Conservation (phyloP, 1,140 invertebrate species). For the Caenorhabditis brenneri region DNA sequence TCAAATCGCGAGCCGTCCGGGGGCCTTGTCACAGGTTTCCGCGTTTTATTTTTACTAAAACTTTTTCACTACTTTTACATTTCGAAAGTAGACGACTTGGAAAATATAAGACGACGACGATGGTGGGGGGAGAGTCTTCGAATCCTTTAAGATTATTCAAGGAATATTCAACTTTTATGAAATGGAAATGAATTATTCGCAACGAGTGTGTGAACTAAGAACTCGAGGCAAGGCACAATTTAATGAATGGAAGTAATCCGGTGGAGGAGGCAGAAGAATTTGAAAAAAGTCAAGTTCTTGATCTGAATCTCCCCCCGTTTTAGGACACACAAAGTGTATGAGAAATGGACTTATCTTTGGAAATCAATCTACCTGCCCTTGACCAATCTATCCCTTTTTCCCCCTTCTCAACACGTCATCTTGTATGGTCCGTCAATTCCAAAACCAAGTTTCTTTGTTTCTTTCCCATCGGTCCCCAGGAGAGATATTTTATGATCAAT, state of each 20-base stretch:
- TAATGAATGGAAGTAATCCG: slow-evolving; percentile 23
- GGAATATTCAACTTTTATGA: slow-evolving; percentile 40
- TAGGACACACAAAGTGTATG: background rate
- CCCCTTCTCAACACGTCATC: background rate
- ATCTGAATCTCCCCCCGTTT: no score
- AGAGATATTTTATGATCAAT: slow-evolving; percentile 19
- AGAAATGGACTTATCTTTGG: no score
- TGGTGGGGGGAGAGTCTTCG: no score
- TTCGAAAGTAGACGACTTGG: background rate
- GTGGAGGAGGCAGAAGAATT: no score
- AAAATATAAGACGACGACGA: no score
- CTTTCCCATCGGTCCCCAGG: no score
- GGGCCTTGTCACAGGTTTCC: slow-evolving; percentile 13
- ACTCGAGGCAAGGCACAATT: background rate
- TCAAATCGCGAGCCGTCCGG: background rate
- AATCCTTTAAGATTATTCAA: no score
- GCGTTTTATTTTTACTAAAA: slow-evolving; percentile 34
- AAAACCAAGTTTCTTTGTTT: background rate
- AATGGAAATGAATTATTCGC: slow-evolving; percentile 12
- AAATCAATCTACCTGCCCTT: background rate
- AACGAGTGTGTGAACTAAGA: slow-evolving; percentile 19
- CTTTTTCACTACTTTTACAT: background rate
- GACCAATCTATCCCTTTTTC: background rate
- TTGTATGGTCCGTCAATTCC: background rate
- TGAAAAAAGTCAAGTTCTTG: background rate